Base-by-base conservation (phyloP, 30 jellyfish, hydroid and myxozoan species). In the Rhopilema esculentum region DNA sequence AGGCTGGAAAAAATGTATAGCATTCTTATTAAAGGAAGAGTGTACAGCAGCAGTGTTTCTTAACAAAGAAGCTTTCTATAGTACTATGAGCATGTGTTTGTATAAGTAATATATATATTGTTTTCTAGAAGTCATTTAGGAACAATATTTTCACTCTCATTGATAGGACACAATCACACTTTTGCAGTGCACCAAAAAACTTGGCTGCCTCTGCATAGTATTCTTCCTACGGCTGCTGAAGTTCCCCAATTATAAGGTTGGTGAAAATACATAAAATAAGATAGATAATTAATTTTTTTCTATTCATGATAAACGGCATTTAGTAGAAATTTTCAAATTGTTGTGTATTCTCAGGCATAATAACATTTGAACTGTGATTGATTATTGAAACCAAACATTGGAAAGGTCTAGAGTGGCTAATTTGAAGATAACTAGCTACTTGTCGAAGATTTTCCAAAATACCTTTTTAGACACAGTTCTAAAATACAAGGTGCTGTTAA, bases 191-290 rank as follows among this genome's bases (percentile, higher is more conserved):
- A 62, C 91, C 22, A 80, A 80, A 66, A 80, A 80, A 30, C 57
- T 62, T 23, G 91, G 91, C n/a, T 80, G 91, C 91, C 91, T 88
- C 23, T 62, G 88, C 70, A 80, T 62, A 80, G 29, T 80, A 20
- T 63, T 20, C 61, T 61, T 80, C 27, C 23, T 87, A 19, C 29
- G 91, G 61, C 32, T 80, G 49, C 49, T 80, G 31, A 80, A 62
- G 70, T 80, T 80, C 40, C 72, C 91, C n/a, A 73, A 20, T 22
- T 80, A 80, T 30, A 63, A 80, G 91, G 91, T 80, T 61, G 24
- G 30, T 4, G 4, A 25, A 21, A 21, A 25, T 1, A 25, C 73
- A 21, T 28, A 24, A 12, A 63, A 2, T 1, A 25, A 2, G 27
- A 25, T n/a, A n/a, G n/a, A n/a, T n/a, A n/a, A n/a, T n/a, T n/a